Evolutionary conservation across 2,797 vertebrate genomes (phyloP), one percentile per base, ranked within the genome.

Genomic region (Acomys russatus): DNA sequence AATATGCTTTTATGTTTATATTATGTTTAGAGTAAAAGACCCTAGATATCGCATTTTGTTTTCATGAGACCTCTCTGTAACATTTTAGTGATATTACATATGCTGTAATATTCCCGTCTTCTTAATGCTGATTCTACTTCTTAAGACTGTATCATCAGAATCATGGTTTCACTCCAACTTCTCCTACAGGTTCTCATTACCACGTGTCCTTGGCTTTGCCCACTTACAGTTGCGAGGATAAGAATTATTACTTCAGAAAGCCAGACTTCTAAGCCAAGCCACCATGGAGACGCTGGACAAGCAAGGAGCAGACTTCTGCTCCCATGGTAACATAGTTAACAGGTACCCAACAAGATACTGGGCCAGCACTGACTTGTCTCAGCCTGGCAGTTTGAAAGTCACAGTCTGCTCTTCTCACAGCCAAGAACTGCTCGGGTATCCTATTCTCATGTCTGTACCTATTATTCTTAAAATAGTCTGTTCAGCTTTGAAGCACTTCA

Each of bases 241-340:
- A 78, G 38, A 77, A 94, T 93, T 91, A 90, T 85, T 82, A 94
- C 59, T 96, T 95, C 87, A 96, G 82, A 68, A 56, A 35, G 80
- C 74, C 74, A 83, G 92, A 90, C 10, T 73, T 91, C 61, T 73
- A 87, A 64, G 91, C 79, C 89, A 91, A 44, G 35, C 25, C 71
- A 84, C 88, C 82, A 68, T 0, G 8, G 61, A 91, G 30, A 92
- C 63, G 86, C 49, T 51, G 38, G 22, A 83, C 90, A 78, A 79
- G 70, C 38, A 92, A 20, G 9, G 18, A 22, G 14, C 51, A 74
- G 76, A 89, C 18, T 25, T 61, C 38, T 95, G 84, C 87, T 95
- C 17, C 83, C 83, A 86, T n/a, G 79, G 89, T 80, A 96, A 96
- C 33, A 18, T 15, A 61, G n/a, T 61, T 54, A 89, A 82, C 33